Conservation (phyloP, 2,888 invertebrate genomes). For the Drosophila mettleri region DNA sequence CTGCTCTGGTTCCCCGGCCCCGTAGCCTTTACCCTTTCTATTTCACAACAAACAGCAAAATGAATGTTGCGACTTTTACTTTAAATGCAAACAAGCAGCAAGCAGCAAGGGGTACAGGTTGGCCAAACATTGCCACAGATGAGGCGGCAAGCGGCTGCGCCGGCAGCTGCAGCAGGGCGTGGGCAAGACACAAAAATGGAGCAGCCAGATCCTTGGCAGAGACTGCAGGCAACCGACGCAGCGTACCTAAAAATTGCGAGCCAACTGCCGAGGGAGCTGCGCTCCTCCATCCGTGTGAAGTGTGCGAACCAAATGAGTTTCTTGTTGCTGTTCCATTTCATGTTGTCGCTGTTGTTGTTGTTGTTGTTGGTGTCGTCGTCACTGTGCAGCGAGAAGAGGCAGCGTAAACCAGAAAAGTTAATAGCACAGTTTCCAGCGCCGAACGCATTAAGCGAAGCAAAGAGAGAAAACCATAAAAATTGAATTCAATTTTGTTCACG, state of each 20-base stretch:
- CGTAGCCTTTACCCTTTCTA: conserved; percentile 3
- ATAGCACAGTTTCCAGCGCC: conserved; percentile 49
- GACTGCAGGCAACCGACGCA: conserved; percentile 47
- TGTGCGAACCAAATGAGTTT: conserved; percentile 67
- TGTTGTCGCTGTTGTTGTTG: conserved; percentile 11
- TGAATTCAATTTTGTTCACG: conserved; percentile 64
- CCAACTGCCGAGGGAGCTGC: conserved; percentile 28
- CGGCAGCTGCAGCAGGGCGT: background rate
- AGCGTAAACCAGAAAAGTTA: conserved; percentile 47
- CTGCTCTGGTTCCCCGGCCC: accelerated
- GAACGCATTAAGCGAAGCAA: conserved; percentile 58
- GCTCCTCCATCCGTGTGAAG: conserved; percentile 47
- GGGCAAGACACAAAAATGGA: conserved; percentile 38
- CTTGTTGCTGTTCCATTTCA: conserved; percentile 25
- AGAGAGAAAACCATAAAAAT: conserved; percentile 44
- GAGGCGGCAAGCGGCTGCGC: background rate
- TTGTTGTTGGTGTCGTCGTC: background rate
- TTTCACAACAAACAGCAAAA: conserved; percentile 40
- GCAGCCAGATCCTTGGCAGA: conserved; percentile 67
- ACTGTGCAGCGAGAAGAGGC: conserved; percentile 11
- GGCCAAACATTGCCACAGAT: conserved; percentile 19
- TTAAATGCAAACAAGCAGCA: conserved; percentile 59
- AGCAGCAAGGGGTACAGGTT: conserved; percentile 24
- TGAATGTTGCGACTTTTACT: conserved; percentile 56
- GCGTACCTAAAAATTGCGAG: conserved; percentile 41